These are phyloP conservation scores for Tragulus kanchil DNA, from an alignment of 2,113 vertebrate genomes.

Conservation along the genomic window DNA sequence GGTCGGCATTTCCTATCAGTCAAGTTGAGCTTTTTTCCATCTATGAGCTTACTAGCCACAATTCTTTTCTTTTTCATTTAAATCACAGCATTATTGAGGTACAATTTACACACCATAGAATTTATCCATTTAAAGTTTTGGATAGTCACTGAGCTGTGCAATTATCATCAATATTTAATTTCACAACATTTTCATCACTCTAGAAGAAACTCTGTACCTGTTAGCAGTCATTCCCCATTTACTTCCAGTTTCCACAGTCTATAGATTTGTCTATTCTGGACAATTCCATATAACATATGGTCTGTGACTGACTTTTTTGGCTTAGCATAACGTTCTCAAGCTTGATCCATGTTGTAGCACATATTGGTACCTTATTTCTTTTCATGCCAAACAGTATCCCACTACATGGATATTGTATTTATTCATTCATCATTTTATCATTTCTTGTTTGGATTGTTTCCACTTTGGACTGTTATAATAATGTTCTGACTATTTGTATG, in stretches of 20 bases:
- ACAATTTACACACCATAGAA: neutral
- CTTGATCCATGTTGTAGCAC: neutral
- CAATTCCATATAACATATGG: neutral
- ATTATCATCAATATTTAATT: neutral
- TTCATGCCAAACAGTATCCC: neutral
- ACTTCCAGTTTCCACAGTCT: too few relatives aligned
- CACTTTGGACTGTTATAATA: neutral
- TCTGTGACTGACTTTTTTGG: neutral
- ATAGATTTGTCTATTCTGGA: neutral
- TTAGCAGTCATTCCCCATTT: neutral
- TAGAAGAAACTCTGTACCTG: neutral
- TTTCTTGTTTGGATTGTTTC: neutral
- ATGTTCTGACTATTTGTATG: neutral
- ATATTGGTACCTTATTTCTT: neutral
- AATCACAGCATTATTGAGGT: neutral
- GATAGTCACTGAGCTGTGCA: neutral
- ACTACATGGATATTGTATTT: neutral
- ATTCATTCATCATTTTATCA: neutral
- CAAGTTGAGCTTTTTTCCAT: neutral
- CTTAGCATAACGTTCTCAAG: neutral
- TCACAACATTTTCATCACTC: neutral
- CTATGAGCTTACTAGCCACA: neutral
- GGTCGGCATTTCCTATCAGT: neutral
- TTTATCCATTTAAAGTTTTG: neutral
- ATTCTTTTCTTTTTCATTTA: neutral